Percentiles rank a stretch among this genome's conserved stretches.
These are phyloP conservation scores for Gambusia yucatana DNA, from an alignment of 2,797 vertebrate genomes.

Conservation along the genomic window DNA sequence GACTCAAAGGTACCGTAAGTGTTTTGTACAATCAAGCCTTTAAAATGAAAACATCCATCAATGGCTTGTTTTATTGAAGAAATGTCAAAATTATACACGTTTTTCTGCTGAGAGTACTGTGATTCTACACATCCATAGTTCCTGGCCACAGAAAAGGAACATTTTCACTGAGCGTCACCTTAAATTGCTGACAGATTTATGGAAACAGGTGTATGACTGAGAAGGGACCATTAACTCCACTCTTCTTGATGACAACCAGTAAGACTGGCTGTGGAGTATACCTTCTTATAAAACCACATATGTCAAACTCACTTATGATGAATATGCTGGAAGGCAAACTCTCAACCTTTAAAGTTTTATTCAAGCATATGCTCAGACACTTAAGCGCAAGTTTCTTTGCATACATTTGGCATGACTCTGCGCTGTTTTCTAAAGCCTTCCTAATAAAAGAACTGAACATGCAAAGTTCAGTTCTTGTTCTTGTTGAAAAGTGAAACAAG, in stretches of 20 bases:
- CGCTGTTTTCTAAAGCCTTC: not conserved
- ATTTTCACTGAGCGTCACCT: not conserved
- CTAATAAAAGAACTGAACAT: not conserved
- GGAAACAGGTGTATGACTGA: not conserved
- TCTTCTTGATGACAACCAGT: not conserved
- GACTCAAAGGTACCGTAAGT: not conserved
- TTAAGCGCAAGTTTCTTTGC: not conserved
- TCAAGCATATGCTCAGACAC: constrained; percentile 8
- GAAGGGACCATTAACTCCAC: constrained; percentile 1
- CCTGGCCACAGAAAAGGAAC: constrained; percentile 1
- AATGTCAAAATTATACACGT: not conserved
- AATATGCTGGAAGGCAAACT: not conserved
- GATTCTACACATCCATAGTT: not conserved
- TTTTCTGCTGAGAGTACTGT: not conserved
- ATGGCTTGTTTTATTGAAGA: not conserved
- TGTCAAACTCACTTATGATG: not conserved
- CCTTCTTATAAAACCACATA: constrained; percentile 7
- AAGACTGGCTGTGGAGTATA: not conserved
- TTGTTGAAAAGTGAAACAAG: not conserved
- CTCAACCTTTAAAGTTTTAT: not conserved
- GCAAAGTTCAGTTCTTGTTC: too few species aligned
- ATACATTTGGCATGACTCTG: not conserved
- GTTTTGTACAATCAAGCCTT: not conserved
- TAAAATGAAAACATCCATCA: not conserved
- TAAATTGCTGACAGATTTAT: constrained; percentile 6